These are phyloP conservation scores for Oithona nana DNA, from an alignment of 2,888 invertebrate genomes.

Conservation along the genomic window DNA sequence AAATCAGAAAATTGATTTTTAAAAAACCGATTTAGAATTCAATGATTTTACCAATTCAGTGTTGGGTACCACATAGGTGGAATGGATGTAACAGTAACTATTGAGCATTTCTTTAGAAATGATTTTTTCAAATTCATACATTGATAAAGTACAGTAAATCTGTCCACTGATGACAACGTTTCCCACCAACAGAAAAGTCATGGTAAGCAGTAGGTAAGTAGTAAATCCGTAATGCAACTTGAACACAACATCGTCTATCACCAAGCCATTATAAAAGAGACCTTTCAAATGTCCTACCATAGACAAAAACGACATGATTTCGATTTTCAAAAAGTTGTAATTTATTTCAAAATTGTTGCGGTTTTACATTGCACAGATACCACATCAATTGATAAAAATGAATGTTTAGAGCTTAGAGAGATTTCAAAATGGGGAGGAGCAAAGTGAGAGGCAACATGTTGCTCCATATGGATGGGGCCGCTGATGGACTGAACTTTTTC, in stretches of 20 bases:
- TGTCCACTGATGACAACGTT: conserved; percentile 34
- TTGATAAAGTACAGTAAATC: conserved; percentile 28
- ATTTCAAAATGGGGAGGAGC: too few species aligned
- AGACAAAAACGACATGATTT: neutral
- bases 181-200: conserved; percentile 30
- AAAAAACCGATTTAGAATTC: too few species aligned
- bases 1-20: neutral
- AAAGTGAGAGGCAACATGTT: too few species aligned
- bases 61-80: conserved; percentile 66
- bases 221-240: conserved; percentile 57
- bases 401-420: too few species aligned
- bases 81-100: conserved; percentile 59
- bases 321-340: too few species aligned
- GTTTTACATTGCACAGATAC: too few species aligned
- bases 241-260: conserved; percentile 86
- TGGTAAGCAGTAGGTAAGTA: conserved; percentile 28
- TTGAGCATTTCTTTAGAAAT: conserved; percentile 20
- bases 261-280: conserved; percentile 35
- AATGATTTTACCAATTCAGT: too few species aligned
- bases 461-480: too few species aligned
- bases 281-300: neutral
- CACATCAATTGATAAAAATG: too few species aligned
- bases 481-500: too few species aligned
- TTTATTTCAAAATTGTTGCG: too few species aligned
- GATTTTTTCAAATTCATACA: conserved; percentile 6